phyloP scores from a whole-genome alignment of 2,888 invertebrate genomes.

The Alloplasta piceator region DNA sequence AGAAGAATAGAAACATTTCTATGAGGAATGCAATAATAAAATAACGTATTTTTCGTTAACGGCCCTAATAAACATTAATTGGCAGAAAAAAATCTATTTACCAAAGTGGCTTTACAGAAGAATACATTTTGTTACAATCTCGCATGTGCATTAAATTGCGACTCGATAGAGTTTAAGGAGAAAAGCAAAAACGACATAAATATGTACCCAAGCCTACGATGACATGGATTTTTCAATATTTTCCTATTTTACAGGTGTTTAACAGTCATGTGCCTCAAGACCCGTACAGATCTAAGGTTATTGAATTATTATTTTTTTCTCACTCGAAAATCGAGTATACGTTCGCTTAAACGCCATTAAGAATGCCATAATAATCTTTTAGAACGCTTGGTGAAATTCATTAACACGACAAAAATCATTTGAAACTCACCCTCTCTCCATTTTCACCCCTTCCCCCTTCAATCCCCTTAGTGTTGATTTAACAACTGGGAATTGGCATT shows the following conservation, averaged over 20 bases:
- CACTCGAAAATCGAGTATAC: constrained; percentile 39
- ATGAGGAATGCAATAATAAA: too few relatives aligned
- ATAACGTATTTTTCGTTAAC: constrained; percentile 28
- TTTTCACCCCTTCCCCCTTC: constrained; percentile 7
- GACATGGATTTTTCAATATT: constrained; percentile 62
- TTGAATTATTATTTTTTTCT: constrained; percentile 84
- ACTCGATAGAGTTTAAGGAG: neutral
- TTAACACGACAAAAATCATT: constrained; percentile 25
- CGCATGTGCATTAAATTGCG: neutral
- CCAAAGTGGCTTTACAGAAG: neutral
- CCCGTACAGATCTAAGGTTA: constrained; percentile 96
- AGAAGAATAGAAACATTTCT: too few relatives aligned
- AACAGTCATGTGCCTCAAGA: constrained; percentile 98
- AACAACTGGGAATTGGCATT: neutral
- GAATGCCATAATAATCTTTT: constrained; percentile 42
- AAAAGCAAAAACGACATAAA: constrained; percentile 7
- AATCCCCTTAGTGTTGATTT: constrained; percentile 7
- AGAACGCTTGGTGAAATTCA: constrained; percentile 49
- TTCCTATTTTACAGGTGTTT: constrained; percentile 91
- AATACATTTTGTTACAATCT: too few relatives aligned
- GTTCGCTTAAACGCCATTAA: constrained; percentile 42
- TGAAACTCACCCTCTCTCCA: neutral
- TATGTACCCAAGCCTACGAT: constrained; percentile 18
- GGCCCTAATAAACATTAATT: neutral
- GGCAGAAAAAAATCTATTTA: neutral